Base-by-base conservation (phyloP, 2,888 invertebrate species). In the Steromphala cineraria region DNA sequence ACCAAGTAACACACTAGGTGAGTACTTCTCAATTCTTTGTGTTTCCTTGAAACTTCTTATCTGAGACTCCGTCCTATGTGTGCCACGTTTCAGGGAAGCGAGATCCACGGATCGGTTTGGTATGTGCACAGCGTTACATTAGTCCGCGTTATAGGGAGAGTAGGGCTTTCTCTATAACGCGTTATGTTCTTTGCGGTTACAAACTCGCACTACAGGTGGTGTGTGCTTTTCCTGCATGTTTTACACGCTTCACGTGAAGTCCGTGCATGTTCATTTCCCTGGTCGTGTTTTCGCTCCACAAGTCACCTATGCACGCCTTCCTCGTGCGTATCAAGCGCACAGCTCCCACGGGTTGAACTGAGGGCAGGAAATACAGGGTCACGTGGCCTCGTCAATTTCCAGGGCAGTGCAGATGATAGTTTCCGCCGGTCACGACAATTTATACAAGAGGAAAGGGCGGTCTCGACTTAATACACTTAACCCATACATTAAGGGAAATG, bases 401-500 rank as follows among this genome's bases (percentile, higher is more conserved):
- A 62, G 62, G 62, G 62, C 62, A 24, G 62, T 62, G 62, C 21
- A 62, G 62, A 62, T 62, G 24, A 62, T 24, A 62, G 28, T 62
- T 62, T 62, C 62, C 62, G 62, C 62, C 28, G 62, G 62, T 62
- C 62, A 62, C 28, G 62, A 62, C 62, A 62, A 62, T 62, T 62
- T 62, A 28, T 62, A 28, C 28, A 28, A 62, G 24, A 62, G 62
- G 62, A 62, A 62, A 62, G 62, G 62, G 24, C n/a, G 62, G 62
- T 10, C 24, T 62, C 28, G 28, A 46, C 62, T 28, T 28, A 21
- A 24, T 24, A 28, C 62, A 62, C 62, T 62, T 62, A 62, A 62
- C 21, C 46, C 13, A 62, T 8, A 62, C 62, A 62, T 62, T 24
- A 28, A 24, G 62, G 28, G 21, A 62, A 62, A 62, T 62, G 62